Conservation (phyloP, 2,888 invertebrate species). For the Yponomeuta evonymella region DNA sequence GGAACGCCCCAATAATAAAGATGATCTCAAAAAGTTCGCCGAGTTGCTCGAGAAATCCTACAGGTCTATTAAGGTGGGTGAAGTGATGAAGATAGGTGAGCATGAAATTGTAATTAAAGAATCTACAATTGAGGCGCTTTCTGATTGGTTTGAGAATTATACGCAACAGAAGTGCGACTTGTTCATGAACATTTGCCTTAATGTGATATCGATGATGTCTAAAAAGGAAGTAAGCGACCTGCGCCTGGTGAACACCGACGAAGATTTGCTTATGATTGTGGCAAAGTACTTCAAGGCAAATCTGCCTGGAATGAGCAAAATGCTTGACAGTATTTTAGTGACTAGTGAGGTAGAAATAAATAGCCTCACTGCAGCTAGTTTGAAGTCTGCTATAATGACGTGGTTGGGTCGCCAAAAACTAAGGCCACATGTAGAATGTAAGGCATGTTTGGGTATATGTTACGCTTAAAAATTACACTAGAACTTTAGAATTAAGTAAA, state of each 20-base stretch:
- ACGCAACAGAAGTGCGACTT: conserved; percentile 23
- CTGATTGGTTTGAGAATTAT: conserved; percentile 17
- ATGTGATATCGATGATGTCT: conserved; percentile 4
- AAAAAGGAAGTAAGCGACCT: conserved; percentile 13
- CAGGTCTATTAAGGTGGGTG: neutral
- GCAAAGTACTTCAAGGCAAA: conserved; percentile 8
- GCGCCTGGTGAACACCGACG: conserved; percentile 24
- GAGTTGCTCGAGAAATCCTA: neutral
- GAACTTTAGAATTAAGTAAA: neutral
- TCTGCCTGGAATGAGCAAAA: neutral
- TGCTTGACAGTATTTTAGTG: neutral
- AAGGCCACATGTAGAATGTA: neutral
- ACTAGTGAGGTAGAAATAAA: neutral
- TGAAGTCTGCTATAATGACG: neutral
- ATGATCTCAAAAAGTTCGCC: neutral
- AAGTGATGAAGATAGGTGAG: neutral
- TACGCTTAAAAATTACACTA: neutral
- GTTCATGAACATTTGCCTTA: conserved; percentile 9
- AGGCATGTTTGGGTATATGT: neutral
- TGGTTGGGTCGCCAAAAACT: neutral
- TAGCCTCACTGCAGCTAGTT: neutral
- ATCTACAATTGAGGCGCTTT: neutral
- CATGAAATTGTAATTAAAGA: conserved; percentile 10
- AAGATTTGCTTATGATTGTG: conserved; percentile 24
- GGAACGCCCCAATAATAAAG: neutral